Conservation (phyloP, 2,797 vertebrate species). For the Pseudocheirus occidentalis region DNA sequence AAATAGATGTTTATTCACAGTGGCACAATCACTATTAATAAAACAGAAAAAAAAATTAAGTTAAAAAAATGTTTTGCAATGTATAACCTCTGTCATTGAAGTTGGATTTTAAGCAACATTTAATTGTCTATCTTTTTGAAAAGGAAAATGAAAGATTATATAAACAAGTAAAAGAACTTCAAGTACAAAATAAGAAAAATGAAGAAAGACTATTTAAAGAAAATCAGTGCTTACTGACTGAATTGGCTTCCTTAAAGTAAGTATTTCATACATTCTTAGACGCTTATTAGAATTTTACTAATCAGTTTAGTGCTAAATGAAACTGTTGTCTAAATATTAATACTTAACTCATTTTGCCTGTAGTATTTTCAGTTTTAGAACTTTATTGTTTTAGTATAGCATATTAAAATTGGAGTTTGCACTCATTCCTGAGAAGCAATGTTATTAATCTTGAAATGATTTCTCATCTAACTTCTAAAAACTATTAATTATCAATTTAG, state of each 20-base stretch:
- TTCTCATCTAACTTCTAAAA: conserved; percentile 9
- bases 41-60: conserved; percentile 42
- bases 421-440: conserved; percentile 50
- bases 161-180: conserved; percentile 91
- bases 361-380: not conserved
- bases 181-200: conserved; percentile 89
- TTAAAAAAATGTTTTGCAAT: conserved; percentile 17
- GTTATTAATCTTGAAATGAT: conserved; percentile 10
- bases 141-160: conserved; percentile 97
- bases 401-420: conserved; percentile 45
- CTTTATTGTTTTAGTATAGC: conserved; percentile 19
- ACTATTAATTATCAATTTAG: not conserved
- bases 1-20: conserved; percentile 47
- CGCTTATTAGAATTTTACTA: conserved; percentile 17
- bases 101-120: conserved; percentile 53
- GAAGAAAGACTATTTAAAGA: conserved; percentile 94
- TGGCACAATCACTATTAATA: not conserved
- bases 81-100: not conserved
- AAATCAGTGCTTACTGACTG: conserved; percentile 90
- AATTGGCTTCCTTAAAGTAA: conserved; percentile 89
- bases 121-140: conserved; percentile 60
- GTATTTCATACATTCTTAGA: conserved; percentile 70
- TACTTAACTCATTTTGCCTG: conserved; percentile 29
- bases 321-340: conserved; percentile 6
- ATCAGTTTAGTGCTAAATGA: conserved; percentile 28